Percentiles rank a stretch among this genome's conserved stretches.
Evolutionary conservation across 2,888 invertebrate genomes (phyloP).

Genomic region (Aplocera efformata): DNA sequence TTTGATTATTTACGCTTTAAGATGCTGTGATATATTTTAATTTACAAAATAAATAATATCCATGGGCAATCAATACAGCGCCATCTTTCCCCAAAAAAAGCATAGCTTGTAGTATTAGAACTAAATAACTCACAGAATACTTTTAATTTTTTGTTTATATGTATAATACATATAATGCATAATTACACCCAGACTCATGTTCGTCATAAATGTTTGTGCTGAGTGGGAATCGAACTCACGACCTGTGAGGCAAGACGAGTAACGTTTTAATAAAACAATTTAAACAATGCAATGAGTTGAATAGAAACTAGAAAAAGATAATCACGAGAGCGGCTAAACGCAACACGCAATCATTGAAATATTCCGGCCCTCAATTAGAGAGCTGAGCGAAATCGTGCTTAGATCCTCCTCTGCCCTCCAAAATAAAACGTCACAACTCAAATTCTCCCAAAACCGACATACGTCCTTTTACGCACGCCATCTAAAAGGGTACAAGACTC

Average conservation of each 20-base stretch:
- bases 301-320: conserved; percentile 37
- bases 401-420: conserved; percentile 31
- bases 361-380: conserved; percentile 48
- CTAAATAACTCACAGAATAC: too few relatives aligned
- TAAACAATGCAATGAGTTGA: conserved; percentile 27
- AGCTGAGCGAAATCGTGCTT: conserved; percentile 51
- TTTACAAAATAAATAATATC: too few relatives aligned
- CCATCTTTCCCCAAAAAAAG: too few relatives aligned
- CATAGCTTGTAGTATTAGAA: too few relatives aligned
- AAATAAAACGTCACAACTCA: conserved; percentile 34
- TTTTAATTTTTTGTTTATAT: too few relatives aligned
- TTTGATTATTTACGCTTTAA: conserved; percentile 2
- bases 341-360: conserved; percentile 48
- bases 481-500: conserved; percentile 22
- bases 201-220: too few relatives aligned
- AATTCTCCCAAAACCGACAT: conserved; percentile 27
- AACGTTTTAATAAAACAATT: conserved; percentile 12
- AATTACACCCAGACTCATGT: too few relatives aligned
- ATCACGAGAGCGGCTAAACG: conserved; percentile 45
- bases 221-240: too few relatives aligned
- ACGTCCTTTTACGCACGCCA: conserved; percentile 25
- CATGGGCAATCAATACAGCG: too few relatives aligned
- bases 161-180: too few relatives aligned
- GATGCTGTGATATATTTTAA: conserved; percentile 2
- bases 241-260: too few relatives aligned